Evolutionary conservation across 2,888 invertebrate species (phyloP), one percentile per base, ranked within the genome.

Genomic region (Enoplolaimus lenunculus): DNA sequence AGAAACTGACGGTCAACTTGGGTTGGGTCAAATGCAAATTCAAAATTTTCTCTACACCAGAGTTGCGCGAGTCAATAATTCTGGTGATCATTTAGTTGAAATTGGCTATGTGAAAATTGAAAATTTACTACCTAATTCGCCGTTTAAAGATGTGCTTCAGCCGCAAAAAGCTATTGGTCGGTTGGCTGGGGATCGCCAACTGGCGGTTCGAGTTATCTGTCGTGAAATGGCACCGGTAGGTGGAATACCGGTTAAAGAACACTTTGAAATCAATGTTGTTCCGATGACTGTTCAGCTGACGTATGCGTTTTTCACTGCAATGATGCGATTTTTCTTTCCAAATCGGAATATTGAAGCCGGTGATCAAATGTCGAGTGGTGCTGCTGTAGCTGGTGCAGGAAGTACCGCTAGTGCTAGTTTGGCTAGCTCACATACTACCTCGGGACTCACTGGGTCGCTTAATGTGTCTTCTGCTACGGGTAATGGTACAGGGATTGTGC

Each of bases 241-340:
- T n/a, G 98, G 98, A 1, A 98, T 98, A 76, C 90, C 93, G 0
- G 93, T 98, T 21, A 98, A 97, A 81, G 97, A 98, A 80, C 94
- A 95, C 83, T 94, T 99, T 81, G 98, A 98, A 84, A 93, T 97
- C 74, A 95, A 95, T 83, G 89, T 97, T 62, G 91, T 93, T 21
- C 95, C 97, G 7, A 87, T 97, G 73, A 80, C 81, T 62, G 82
- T 83, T 21, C 83, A 84, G 74, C 77, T 84, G 73, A 84, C 84
- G 0, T 81, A 83, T 73, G 78, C 80, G 67, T 81, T 84, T 71
- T 98, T 91, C 85, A 91, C 91, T 81, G 93, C 92, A 62, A 92
- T 98, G 89, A 86, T 97, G 78, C 91, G 90, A 82, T 98, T 95
- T 83, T 95, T 94, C 82, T 98, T 98, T 81, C 93, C 94, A 0